These are phyloP conservation scores for Lepus timidus DNA, from an alignment of 2,113 vertebrate species.

Conservation along the genomic window DNA sequence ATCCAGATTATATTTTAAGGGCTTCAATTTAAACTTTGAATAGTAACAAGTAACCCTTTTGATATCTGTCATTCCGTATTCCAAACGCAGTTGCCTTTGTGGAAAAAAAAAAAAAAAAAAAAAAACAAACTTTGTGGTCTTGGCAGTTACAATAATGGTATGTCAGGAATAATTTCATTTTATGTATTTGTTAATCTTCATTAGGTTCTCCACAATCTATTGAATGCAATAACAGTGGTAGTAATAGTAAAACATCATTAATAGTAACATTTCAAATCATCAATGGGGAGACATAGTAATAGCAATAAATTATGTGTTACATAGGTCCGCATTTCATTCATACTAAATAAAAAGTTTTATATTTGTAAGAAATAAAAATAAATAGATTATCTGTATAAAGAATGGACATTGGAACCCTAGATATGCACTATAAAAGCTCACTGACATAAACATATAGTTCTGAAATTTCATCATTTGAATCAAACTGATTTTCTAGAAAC, in stretches of 20 bases:
- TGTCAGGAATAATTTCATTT: conserved; percentile 74
- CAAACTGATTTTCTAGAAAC: background rate
- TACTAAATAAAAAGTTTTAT: background rate
- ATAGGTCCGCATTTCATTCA: background rate
- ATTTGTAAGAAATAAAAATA: too few species aligned
- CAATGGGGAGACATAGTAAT: background rate
- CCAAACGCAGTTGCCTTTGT: conserved; percentile 72
- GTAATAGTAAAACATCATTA: conserved; percentile 36
- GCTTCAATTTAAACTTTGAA: conserved; percentile 73
- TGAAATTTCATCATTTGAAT: background rate
- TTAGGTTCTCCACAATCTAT: conserved; percentile 44
- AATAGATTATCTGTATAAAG: background rate
- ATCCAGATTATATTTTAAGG: conserved; percentile 73
- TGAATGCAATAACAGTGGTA: conserved; percentile 60
- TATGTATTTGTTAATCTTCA: conserved; percentile 60
- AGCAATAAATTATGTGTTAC: background rate
- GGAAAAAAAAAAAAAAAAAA: conserved; percentile 18
- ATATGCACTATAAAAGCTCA: background rate
- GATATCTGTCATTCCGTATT: conserved; percentile 68
- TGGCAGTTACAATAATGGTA: conserved; percentile 55
- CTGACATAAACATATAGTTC: background rate
- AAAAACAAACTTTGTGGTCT: conserved; percentile 66
- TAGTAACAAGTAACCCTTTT: conserved; percentile 72
- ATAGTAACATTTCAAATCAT: conserved; percentile 58
- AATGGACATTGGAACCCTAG: background rate